These are phyloP conservation scores for Notechis scutatus DNA, from an alignment of 2,113 vertebrate genomes.

Conservation along the genomic window DNA sequence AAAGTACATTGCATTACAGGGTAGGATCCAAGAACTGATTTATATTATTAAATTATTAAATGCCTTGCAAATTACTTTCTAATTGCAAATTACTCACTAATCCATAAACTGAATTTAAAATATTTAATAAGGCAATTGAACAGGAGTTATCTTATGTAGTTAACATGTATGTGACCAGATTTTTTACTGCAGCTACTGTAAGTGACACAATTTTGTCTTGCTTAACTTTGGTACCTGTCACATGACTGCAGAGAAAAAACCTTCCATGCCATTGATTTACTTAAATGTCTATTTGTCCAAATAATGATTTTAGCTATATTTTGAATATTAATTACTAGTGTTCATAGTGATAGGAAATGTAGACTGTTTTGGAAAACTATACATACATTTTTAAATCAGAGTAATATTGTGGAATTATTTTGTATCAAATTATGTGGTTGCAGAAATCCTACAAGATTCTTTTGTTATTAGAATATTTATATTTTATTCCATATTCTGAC, in stretches of 20 bases:
- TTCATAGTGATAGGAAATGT: too few relatives aligned
- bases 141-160: not conserved
- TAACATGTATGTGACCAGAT: not conserved
- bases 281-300: too few relatives aligned
- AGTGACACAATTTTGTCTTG: not conserved
- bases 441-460: too few relatives aligned
- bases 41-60: conserved; percentile 15
- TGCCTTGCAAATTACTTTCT: not conserved
- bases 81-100: too few relatives aligned
- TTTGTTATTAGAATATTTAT: too few relatives aligned
- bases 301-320: too few relatives aligned
- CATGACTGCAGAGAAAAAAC: not conserved
- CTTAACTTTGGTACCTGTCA: not conserved
- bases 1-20: conserved; percentile 17
- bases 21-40: not conserved
- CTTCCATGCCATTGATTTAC: not conserved
- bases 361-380: too few relatives aligned
- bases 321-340: too few relatives aligned
- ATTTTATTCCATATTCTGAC: too few relatives aligned
- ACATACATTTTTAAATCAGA: too few relatives aligned
- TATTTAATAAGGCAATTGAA: not conserved
- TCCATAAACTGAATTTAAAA: not conserved
- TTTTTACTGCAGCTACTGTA: not conserved
- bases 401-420: too few relatives aligned
- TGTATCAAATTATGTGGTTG: too few relatives aligned